Base-by-base conservation (phyloP, 2,113 vertebrate species). In the Polypterus bichir region DNA sequence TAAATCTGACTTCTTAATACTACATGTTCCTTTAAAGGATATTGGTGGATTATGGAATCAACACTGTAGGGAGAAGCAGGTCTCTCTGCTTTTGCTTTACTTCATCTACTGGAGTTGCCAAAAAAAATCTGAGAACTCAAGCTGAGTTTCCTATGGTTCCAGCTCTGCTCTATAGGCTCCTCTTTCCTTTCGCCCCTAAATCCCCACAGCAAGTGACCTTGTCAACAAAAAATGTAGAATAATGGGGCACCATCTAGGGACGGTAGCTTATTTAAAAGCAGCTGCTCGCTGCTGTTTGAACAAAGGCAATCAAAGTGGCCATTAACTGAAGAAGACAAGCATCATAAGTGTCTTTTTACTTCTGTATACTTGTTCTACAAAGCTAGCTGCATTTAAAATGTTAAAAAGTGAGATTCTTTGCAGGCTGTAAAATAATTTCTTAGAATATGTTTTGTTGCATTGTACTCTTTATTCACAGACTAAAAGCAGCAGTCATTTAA, bases 261-360 rank as follows among this genome's bases (percentile, higher is more conserved):
- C 70, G 73, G 81, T 72, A 77, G 86, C 82, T 94, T 86, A 87
- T 94, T 94, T 91, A 89, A 88, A 91, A 88, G 85, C 89, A 88
- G 88, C 89, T 92, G 91, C 89, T 92, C 86, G 86, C 82, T 77
- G 70, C 83, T 85, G 81, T 89, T 87, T 86, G 86, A 84, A 88
- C 80, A 83, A 88, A 88, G 80, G 73, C 77, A 81, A 89, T 89
- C 89, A 86, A 86, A 85, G 89, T 75, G 75, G 75, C 78, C 55
- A 74, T 81, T 91, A 91, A 92, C 79, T 69, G 80, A 68, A 69
- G 82, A 73, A 78, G 88, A 91, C 86, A 88, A 80, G 85, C 85
- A 81, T 85, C 78, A 68, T 83, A 82, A 88, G 79, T 79, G 84
- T 79, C 84, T 64, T 55, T 66, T 27, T 27, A 27, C 27, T 27